Evolutionary conservation across 2,888 invertebrate species (phyloP).

Genomic region (Ceratothoa steindachneri): DNA sequence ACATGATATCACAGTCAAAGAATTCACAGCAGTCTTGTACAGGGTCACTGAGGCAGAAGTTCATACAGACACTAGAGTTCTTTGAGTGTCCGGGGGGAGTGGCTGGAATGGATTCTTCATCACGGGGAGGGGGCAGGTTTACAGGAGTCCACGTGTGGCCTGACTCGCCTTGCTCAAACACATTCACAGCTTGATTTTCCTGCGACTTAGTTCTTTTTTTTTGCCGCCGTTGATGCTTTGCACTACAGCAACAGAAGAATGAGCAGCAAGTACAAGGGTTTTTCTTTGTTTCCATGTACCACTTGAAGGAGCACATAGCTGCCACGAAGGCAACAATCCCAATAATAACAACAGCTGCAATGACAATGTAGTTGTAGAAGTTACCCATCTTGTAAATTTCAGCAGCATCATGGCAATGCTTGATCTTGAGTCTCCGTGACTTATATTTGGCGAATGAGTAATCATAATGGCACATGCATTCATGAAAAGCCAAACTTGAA

Average conservation of each 20-base stretch:
- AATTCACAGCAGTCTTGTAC: constrained; percentile 48
- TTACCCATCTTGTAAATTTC: constrained; percentile 40
- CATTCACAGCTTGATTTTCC: constrained; percentile 2
- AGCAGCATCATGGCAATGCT: constrained; percentile 40
- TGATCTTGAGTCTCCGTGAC: constrained; percentile 36
- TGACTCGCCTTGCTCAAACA: not conserved
- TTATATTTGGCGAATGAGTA: not conserved
- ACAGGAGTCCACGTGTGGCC: constrained; percentile 29
- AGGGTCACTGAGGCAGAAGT: constrained; percentile 46
- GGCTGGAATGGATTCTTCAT: not conserved
- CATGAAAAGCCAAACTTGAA: constrained; percentile 37
- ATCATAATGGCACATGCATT: constrained; percentile 32
- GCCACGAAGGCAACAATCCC: constrained; percentile 32
- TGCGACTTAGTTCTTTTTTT: constrained; percentile 27
- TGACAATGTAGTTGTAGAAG: constrained; percentile 39
- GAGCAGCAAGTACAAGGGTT: constrained; percentile 34
- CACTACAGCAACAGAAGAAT: constrained; percentile 11
- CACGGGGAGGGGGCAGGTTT: constrained; percentile 8
- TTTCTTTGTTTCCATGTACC: constrained; percentile 42
- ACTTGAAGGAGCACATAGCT: constrained; percentile 39
- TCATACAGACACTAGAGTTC: constrained; percentile 35
- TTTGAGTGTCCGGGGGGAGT: not conserved
- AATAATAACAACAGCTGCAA: constrained; percentile 35
- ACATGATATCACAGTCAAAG: constrained; percentile 47
- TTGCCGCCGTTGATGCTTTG: constrained; percentile 11